phyloP scores from a whole-genome alignment of 2,113 vertebrate species.

The Lasiurus cinereus region DNA sequence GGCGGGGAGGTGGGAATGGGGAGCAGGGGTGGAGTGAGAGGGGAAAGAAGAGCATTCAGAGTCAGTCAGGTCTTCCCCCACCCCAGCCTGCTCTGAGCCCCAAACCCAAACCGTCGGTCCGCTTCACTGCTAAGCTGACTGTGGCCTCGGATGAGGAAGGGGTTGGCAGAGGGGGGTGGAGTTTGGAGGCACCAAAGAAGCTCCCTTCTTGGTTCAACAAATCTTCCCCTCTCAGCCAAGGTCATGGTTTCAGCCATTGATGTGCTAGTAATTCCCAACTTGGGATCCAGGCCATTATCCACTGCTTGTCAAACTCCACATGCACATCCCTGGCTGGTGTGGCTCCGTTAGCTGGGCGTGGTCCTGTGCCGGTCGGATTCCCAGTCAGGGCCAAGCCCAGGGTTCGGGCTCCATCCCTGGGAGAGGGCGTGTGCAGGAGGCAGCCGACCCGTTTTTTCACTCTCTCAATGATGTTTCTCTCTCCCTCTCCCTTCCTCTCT shows the following conservation, averaged over 20 bases:
- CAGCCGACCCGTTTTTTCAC: no score
- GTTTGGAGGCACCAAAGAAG: not conserved
- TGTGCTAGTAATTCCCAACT: not conserved
- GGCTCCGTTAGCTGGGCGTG: no score
- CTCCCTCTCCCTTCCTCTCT: no score
- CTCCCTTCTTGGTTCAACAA: not conserved
- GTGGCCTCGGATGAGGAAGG: not conserved
- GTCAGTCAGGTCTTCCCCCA: not conserved
- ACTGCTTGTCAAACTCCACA: no score
- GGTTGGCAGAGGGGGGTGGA: not conserved
- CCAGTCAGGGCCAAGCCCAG: no score
- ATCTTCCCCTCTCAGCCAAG: not conserved
- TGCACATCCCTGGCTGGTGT: no score
- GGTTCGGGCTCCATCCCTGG: no score
- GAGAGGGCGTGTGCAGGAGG: no score
- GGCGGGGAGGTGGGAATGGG: not conserved
- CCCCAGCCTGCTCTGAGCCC: not conserved
- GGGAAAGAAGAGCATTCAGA: not conserved
- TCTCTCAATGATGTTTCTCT: no score
- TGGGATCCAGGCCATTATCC: not conserved
- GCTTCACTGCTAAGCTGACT: not conserved
- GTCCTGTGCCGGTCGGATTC: no score
- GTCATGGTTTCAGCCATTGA: not conserved
- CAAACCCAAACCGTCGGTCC: not conserved
- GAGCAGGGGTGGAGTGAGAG: not conserved